Evolutionary conservation across 2,888 invertebrate genomes (phyloP).

Genomic region (Bombyx huttoni): DNA sequence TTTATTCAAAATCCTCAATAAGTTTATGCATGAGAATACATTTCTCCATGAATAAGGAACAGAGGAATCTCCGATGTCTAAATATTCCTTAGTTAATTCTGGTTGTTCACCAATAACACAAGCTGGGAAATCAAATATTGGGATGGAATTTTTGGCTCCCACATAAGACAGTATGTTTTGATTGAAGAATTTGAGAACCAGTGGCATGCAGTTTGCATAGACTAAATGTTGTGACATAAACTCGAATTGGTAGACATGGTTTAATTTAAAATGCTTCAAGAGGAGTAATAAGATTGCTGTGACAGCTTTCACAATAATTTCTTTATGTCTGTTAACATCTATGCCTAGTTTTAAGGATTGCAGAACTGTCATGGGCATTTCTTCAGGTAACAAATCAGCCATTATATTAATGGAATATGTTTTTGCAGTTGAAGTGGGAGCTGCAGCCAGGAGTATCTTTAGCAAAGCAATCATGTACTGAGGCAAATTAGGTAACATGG

Average conservation of each 20-base stretch:
- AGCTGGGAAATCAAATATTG: conserved; percentile 94
- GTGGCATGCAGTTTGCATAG: conserved; percentile 98
- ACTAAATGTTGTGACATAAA: conserved; percentile 99
- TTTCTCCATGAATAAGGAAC: conserved; percentile 96
- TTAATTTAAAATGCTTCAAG: conserved; percentile 96
- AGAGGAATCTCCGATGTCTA: conserved; percentile 87
- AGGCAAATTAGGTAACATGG: conserved; percentile 95
- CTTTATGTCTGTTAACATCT: conserved; percentile 98
- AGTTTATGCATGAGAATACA: conserved; percentile 97
- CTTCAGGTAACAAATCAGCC: conserved; percentile 97
- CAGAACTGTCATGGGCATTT: conserved; percentile 96
- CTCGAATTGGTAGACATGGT: conserved; percentile 99
- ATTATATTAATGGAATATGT: conserved; percentile 98
- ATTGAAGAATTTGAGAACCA: conserved; percentile 98
- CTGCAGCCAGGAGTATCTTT: conserved; percentile 96
- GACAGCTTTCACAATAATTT: conserved; percentile 97
- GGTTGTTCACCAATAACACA: conserved; percentile 97
- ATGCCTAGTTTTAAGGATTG: conserved; percentile 96
- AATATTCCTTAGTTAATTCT: conserved; percentile 91
- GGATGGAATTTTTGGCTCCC: conserved; percentile 93
- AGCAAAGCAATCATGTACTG: conserved; percentile 98
- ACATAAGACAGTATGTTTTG: conserved; percentile 97
- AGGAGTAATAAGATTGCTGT: conserved; percentile 91
- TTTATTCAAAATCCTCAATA: conserved; percentile 96
- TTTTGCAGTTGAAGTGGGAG: conserved; percentile 98